Evolutionary conservation across 2,888 invertebrate genomes (phyloP).

Genomic region (Capitulum mitella): DNA sequence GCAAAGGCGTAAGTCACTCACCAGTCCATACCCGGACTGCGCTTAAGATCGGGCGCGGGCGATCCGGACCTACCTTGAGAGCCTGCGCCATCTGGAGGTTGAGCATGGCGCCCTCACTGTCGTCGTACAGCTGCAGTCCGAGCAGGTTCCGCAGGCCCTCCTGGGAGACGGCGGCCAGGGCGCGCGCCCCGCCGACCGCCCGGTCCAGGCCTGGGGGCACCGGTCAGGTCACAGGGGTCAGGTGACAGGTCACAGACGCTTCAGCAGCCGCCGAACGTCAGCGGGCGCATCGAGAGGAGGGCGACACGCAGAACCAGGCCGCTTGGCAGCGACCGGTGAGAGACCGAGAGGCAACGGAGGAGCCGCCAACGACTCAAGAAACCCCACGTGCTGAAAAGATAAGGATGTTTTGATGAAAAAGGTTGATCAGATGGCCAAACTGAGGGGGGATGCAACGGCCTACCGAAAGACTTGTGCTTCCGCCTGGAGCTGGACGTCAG

Average conservation of each 20-base stretch:
- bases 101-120: neutral
- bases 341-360: too few species aligned
- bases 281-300: too few species aligned
- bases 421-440: too few species aligned
- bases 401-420: too few species aligned
- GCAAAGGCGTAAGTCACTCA: neutral
- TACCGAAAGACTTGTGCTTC: too few species aligned
- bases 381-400: too few species aligned
- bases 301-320: too few species aligned
- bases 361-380: too few species aligned
- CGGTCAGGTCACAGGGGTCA: neutral
- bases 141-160: neutral
- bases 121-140: neutral
- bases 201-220: neutral
- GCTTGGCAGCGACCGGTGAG: too few species aligned
- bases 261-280: neutral
- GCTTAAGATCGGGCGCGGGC: too few species aligned
- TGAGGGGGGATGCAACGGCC: too few species aligned
- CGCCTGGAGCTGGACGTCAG: too few species aligned
- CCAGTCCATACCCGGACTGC: neutral
- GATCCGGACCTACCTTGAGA: neutral
- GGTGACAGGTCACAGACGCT: neutral
- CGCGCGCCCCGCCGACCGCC: neutral
- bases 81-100: neutral
- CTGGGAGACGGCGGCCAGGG: neutral